phyloP scores from a whole-genome alignment of 2,113 vertebrate species.

The Rhabdomys dilectus region DNA sequence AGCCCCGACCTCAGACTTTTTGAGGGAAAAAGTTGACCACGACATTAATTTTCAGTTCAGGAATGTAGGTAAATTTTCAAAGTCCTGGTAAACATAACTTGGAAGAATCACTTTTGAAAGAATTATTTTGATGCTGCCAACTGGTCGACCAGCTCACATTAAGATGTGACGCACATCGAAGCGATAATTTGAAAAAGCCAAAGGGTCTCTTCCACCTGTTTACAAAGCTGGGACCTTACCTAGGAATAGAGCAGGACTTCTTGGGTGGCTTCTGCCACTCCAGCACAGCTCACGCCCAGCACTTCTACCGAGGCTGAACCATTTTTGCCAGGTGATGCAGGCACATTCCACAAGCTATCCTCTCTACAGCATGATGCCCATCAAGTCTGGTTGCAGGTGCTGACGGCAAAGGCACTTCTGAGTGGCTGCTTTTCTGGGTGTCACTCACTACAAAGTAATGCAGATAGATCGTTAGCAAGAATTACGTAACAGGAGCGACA shows the following conservation, averaged over 20 bases:
- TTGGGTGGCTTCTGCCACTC: neutral
- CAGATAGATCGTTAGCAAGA: neutral
- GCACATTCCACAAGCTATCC: neutral
- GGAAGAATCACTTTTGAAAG: conserved; percentile 14
- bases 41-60: conserved; percentile 38
- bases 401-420: neutral
- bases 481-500: conserved; percentile 54
- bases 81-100: neutral
- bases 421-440: neutral
- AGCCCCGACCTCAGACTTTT: neutral
- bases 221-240: neutral
- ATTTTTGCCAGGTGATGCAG: neutral
- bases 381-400: neutral
- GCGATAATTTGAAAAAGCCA: neutral
- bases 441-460: neutral
- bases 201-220: neutral
- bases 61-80: conserved; percentile 13
- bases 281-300: neutral
- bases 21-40: neutral
- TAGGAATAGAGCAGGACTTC: neutral
- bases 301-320: neutral
- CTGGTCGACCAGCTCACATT: neutral
- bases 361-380: neutral
- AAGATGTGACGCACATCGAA: neutral
- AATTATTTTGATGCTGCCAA: neutral